A percentile compares a stretch with the other conserved stretches of the same genome.
These are phyloP conservation scores for Octopus bimaculoides DNA, from an alignment of 1,140 invertebrate species.

Conservation along the genomic window DNA sequence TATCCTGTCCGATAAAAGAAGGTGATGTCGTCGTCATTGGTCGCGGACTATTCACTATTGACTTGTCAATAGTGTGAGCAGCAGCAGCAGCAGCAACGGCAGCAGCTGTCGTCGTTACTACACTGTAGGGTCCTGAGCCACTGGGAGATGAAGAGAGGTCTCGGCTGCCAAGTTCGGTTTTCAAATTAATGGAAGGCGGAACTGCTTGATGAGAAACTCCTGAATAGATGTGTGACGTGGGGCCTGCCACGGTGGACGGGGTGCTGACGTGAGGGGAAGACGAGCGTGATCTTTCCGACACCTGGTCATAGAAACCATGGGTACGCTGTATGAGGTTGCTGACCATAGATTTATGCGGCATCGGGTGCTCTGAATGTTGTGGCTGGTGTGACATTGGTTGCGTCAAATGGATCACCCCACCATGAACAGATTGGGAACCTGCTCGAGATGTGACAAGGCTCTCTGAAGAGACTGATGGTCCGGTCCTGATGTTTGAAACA, in stretches of 20 bases:
- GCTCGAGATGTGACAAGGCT: background rate
- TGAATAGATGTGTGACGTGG: background rate
- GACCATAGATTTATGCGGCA: slow-evolving; percentile 1
- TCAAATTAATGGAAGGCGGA: background rate
- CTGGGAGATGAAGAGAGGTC: background rate
- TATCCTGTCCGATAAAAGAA: slow-evolving; percentile 17
- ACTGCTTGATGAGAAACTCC: background rate
- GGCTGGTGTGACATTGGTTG: background rate
- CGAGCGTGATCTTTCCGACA: background rate
- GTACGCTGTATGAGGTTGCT: background rate
- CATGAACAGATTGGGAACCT: background rate
- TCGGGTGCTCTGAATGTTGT: background rate
- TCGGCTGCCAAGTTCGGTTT: background rate
- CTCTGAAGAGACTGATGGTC: background rate
- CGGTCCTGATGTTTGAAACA: background rate
- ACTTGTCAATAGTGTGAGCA: slow-evolving; percentile 25
- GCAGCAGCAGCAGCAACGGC: slow-evolving; percentile 24
- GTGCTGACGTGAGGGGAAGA: background rate
- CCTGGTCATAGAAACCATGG: background rate
- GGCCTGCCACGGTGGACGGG: background rate
- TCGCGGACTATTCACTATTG: slow-evolving; percentile 14
- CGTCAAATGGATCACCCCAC: background rate
- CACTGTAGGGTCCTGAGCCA: background rate
- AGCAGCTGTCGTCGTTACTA: slow-evolving; percentile 31
- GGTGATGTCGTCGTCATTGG: slow-evolving; percentile 21